Percentiles rank a stretch among this genome's conserved stretches.
These are phyloP conservation scores for Halictus ligatus DNA, from an alignment of 2,888 invertebrate species.

Conservation along the genomic window DNA sequence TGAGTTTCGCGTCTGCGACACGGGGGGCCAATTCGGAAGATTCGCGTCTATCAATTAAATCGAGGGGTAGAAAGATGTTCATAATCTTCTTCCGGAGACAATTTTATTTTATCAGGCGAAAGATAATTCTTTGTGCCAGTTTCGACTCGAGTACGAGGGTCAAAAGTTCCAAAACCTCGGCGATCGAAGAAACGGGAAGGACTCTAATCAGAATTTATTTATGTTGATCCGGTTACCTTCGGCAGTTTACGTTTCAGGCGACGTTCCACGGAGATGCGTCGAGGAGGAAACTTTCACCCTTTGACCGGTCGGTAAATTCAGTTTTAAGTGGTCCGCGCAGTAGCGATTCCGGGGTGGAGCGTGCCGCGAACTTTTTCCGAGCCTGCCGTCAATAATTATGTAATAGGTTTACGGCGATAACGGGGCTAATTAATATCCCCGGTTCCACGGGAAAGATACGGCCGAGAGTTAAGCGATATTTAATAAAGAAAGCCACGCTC, in stretches of 20 bases:
- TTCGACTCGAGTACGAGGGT: not conserved
- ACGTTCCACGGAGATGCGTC: not conserved
- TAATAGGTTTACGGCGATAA: constrained; percentile 31
- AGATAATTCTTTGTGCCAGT: too few species aligned
- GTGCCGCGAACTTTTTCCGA: constrained; percentile 19
- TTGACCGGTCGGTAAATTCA: not conserved
- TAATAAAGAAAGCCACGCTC: constrained; percentile 16
- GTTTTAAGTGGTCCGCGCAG: not conserved
- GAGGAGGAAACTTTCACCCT: not conserved
- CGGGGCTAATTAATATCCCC: constrained; percentile 34
- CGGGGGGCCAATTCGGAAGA: too few species aligned
- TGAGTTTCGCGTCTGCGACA: too few species aligned
- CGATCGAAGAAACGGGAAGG: not conserved
- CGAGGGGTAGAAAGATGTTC: too few species aligned
- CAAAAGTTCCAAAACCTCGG: not conserved
- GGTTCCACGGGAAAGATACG: not conserved
- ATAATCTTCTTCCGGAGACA: too few species aligned
- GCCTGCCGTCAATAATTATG: constrained; percentile 22
- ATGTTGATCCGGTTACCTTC: not conserved
- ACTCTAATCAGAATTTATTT: not conserved
- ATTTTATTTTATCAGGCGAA: too few species aligned
- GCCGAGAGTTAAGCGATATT: constrained; percentile 22
- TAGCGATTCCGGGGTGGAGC: not conserved
- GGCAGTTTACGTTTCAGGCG: not conserved
- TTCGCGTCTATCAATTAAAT: too few species aligned